A percentile compares a stretch with the other conserved stretches of the same genome.
These are phyloP conservation scores for Aricia artaxerxes DNA, from an alignment of 2,888 invertebrate species.

Conservation along the genomic window DNA sequence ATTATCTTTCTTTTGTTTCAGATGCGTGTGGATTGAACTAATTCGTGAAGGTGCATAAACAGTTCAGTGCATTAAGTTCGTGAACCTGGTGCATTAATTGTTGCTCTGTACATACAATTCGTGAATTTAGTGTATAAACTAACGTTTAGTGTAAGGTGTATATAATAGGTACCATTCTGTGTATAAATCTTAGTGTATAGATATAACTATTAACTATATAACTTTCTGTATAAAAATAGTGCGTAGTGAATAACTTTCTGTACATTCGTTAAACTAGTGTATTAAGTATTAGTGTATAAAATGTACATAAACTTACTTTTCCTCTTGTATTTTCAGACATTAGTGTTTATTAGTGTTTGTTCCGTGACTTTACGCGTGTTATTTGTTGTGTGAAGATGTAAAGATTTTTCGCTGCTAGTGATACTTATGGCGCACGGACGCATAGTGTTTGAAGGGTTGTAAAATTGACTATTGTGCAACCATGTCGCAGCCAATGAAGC, in stretches of 20 bases:
- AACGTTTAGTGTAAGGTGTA: no score
- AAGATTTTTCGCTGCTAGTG: constrained; percentile 8
- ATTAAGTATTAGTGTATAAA: constrained; percentile 6
- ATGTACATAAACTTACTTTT: constrained; percentile 25
- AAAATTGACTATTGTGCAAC: constrained; percentile 35
- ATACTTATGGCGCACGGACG: constrained; percentile 52
- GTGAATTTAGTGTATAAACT: background rate
- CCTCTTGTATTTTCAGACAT: constrained; percentile 27
- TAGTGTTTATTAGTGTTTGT: constrained; percentile 13
- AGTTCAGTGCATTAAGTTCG: background rate
- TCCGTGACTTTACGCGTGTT: constrained; percentile 22
- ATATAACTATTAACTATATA: no score
- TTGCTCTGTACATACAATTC: background rate
- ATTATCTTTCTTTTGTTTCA: constrained; percentile 45
- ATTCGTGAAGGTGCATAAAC: background rate
- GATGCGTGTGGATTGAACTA: constrained; percentile 37
- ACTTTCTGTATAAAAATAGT: background rate
- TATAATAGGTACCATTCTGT: no score
- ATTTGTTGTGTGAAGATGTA: constrained; percentile 9
- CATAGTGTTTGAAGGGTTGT: constrained; percentile 41
- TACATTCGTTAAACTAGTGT: constrained; percentile 6
- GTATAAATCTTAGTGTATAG: no score
- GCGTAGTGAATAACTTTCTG: background rate
- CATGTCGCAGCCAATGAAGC: constrained; percentile 80
- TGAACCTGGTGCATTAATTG: background rate